A percentile compares a stretch with the other conserved stretches of the same genome.
Conservation (phyloP, 2,888 invertebrate genomes). For the Piscicola geometra region DNA sequence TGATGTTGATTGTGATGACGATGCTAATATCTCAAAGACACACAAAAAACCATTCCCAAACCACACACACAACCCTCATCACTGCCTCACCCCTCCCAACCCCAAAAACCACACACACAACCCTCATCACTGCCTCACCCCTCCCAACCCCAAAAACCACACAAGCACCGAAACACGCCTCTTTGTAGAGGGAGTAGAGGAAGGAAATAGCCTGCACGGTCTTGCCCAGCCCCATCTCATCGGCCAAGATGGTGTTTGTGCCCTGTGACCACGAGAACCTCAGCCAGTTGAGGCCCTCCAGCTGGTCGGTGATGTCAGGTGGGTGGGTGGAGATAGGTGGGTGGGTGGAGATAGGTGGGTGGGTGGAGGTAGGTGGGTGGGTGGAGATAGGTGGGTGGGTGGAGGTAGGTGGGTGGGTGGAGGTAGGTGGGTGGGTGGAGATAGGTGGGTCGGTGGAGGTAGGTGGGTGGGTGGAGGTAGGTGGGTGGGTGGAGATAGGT, state of each 20-base stretch:
- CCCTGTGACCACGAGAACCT: constrained; percentile 45
- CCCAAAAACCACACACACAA: background rate
- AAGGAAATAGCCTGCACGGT: constrained; percentile 46
- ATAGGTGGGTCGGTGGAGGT: no score
- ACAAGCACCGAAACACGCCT: constrained; percentile 42
- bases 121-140: background rate
- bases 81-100: background rate
- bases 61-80: no score
- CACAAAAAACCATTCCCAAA: no score
- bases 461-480: no score
- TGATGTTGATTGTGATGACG: no score
- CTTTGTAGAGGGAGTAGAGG: constrained; percentile 43
- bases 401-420: background rate
- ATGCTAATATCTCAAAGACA: no score
- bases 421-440: no score
- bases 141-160: background rate
- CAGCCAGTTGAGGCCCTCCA: constrained; percentile 65
- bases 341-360: background rate
- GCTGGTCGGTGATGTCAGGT: constrained; percentile 59
- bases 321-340: background rate
- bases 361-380: background rate
- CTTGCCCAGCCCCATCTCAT: constrained; percentile 46
- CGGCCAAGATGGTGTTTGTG: constrained; percentile 46
- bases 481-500: no score
- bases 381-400: background rate